Evolutionary conservation across 2,797 vertebrate species (phyloP), one percentile per base, ranked within the genome.

Genomic region (Sardinella longiceps): DNA sequence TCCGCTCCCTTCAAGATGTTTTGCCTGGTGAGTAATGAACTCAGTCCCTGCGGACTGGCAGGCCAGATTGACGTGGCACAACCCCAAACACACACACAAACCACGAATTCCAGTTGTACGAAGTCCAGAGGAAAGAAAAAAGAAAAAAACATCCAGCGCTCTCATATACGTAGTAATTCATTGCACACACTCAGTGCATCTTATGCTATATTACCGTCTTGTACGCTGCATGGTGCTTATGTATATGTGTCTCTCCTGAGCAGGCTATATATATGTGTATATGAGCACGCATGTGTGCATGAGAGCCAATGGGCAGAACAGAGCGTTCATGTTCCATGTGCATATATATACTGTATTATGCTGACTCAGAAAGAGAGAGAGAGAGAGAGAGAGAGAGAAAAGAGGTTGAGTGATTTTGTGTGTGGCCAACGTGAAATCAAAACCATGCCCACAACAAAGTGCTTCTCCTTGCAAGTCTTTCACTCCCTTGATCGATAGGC

Each of bases 41-140:
- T 91, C 87, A 85, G 82, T 86, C 88, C 90, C 90, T 56, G 30
- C 74, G 85, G 89, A 88, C 85, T 90, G 89, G 88, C 87, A 85
- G 86, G 84, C 88, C 87, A 86, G 91, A 91, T 88, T 89, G 86
- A 91, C 88, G 91, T 93, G 92, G 93, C 90, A 46, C 15, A 80
- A 87, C 83, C 91, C 92, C 92, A 93, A 91, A 82, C 50, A 89
- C 84, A 88, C 84, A 88, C 87, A 90, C 80, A 86, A 89, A 90
- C 90, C 84, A 60, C 43, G 83, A 81, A 83, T 82, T 85, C 81
- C 86, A 85, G 80, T 86, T 81, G 77, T 56, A 82, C 85, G 82
- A 58, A 66, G 46, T 84, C 74, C 81, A 51, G 82, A 83, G 81
- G 80, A 74, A 58, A 11, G 14, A 50, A 14, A 14, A 12, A 15